These are phyloP conservation scores for Sebastes wilsoni DNA, from an alignment of 2,797 vertebrate genomes.

Conservation along the genomic window DNA sequence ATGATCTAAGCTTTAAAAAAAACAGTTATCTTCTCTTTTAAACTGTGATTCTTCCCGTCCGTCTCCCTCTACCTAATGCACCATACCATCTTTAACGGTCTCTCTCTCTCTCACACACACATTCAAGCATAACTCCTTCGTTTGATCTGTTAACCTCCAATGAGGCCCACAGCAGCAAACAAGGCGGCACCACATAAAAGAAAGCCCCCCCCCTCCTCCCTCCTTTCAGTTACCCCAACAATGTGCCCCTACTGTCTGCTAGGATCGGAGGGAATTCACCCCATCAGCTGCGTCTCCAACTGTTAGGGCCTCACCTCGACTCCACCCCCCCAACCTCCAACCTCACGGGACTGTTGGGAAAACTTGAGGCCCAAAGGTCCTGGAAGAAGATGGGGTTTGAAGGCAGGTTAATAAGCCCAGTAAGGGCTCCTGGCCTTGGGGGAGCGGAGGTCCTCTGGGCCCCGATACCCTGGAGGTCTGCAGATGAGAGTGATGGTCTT, in stretches of 20 bases:
- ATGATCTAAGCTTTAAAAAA: neutral
- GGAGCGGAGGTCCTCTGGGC: constrained; percentile 39
- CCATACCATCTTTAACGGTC: neutral
- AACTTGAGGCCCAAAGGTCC: constrained; percentile 47
- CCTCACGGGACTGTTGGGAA: constrained; percentile 34
- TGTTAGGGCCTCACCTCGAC: constrained; percentile 28
- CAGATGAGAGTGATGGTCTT: constrained; percentile 67
- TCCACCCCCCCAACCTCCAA: constrained; percentile 23
- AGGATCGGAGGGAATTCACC: constrained; percentile 25
- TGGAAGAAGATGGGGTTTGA: constrained; percentile 19
- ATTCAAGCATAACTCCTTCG: constrained; percentile 13
- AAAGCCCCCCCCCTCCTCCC: neutral
- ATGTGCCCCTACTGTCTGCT: constrained; percentile 43
- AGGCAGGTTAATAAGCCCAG: constrained; percentile 59
- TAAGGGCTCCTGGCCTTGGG: constrained; percentile 43
- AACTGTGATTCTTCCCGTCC: neutral
- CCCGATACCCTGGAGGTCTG: constrained; percentile 45
- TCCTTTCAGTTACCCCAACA: constrained; percentile 26
- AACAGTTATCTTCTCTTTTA: neutral
- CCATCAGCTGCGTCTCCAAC: constrained; percentile 36
- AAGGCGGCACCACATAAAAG: constrained; percentile 63
- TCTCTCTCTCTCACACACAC: neutral
- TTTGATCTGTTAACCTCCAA: constrained; percentile 55
- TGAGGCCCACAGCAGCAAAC: constrained; percentile 55
- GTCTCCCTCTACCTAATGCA: neutral